Percentiles rank a stretch among this genome's conserved stretches.
phyloP scores from a whole-genome alignment of 2,113 vertebrate genomes.

The Lanius ludovicianus region DNA sequence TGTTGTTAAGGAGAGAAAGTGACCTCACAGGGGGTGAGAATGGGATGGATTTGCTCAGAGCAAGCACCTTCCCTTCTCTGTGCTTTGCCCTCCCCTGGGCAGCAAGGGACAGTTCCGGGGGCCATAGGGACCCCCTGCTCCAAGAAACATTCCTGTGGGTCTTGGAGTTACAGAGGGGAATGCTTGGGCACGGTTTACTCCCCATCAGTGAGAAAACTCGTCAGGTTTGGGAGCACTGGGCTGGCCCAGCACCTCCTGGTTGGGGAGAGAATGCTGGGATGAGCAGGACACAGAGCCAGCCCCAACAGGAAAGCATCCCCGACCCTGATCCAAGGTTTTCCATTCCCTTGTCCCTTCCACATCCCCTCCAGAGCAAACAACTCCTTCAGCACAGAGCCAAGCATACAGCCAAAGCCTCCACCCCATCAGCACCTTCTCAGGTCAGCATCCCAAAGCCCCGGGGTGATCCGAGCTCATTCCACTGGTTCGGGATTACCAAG shows the following conservation, averaged over 20 bases:
- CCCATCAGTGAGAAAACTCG: fast-evolving
- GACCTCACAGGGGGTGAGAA: fast-evolving
- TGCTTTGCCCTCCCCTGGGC: not conserved
- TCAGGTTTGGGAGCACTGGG: not conserved
- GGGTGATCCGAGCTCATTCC: not conserved
- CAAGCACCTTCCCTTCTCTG: fast-evolving
- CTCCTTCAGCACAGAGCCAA: not conserved
- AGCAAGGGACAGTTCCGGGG: fast-evolving
- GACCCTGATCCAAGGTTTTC: fast-evolving
- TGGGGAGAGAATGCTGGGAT: not conserved
- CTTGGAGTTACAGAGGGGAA: not conserved
- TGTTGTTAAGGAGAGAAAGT: fast-evolving
- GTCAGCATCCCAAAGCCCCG: fast-evolving
- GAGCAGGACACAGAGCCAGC: not conserved
- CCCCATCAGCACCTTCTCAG: not conserved
- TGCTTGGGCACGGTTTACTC: not conserved
- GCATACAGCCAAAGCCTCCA: not conserved
- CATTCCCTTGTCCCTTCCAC: not conserved
- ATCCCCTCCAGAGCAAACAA: not conserved
- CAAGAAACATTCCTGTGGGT: not conserved
- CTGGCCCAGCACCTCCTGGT: not conserved
- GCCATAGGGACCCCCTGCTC: fast-evolving
- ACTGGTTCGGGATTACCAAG: fast-evolving
- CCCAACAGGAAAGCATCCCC: fast-evolving
- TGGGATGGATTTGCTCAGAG: not conserved